Evolutionary conservation across 2,888 invertebrate genomes (phyloP).

Genomic region (Physocephala rufipes): DNA sequence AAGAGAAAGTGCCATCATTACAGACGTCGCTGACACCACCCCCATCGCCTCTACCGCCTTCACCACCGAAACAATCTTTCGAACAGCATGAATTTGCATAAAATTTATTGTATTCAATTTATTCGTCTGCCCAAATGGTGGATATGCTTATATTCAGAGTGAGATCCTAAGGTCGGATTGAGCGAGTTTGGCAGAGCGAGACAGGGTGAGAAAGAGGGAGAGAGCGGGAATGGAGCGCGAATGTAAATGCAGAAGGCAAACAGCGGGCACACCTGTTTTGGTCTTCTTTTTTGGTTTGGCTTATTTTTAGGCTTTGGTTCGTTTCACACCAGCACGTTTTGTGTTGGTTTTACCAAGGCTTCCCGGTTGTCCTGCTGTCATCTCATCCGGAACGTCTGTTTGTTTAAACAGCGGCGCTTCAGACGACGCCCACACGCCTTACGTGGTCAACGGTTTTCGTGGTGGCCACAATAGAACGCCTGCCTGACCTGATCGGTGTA

Average conservation of each 20-base stretch:
- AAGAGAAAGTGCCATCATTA: slow-evolving; percentile 25
- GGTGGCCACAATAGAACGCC: not conserved
- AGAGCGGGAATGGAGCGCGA: not conserved
- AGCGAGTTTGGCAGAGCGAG: too few relatives aligned
- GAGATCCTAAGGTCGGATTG: not conserved
- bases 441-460: not conserved
- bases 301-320: too few relatives aligned
- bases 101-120: slow-evolving; percentile 33
- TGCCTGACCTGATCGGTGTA: not conserved
- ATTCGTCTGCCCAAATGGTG: not conserved
- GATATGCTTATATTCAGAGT: not conserved
- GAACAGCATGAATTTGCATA: slow-evolving; percentile 20
- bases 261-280: slow-evolving; percentile 10
- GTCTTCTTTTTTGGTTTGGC: not conserved
- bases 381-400: not conserved
- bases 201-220: not conserved
- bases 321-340: not conserved
- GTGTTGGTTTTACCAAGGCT: not conserved
- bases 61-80: not conserved
- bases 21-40: slow-evolving; percentile 1
- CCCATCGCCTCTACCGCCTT: not conserved
- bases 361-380: slow-evolving; percentile 4
- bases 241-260: too few relatives aligned
- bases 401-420: slow-evolving; percentile 21
- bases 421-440: slow-evolving; percentile 28